Percentiles rank a stretch among this genome's conserved stretches.
Evolutionary conservation across 2,888 invertebrate genomes (phyloP).

Genomic region (Panzeria rudis): DNA sequence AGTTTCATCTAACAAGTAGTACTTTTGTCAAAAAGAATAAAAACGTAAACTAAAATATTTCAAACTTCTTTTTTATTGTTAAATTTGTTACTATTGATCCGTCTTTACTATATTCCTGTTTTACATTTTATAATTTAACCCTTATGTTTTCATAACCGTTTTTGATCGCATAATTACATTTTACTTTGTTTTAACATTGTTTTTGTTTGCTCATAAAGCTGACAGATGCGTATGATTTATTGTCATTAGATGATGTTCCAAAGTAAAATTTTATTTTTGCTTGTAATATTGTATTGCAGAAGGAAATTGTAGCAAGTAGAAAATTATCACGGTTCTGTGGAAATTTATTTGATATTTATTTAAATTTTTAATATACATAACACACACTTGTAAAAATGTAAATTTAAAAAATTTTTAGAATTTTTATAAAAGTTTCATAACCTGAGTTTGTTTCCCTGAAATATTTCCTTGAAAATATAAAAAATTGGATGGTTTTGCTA

Average conservation of each 20-base stretch:
- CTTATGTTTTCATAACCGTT: slow-evolving; percentile 42
- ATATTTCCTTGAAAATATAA: too few species aligned
- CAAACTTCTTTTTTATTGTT: slow-evolving; percentile 38
- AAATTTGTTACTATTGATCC: slow-evolving; percentile 42
- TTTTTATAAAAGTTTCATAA: background rate
- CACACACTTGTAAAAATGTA: background rate
- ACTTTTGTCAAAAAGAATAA: slow-evolving; percentile 23
- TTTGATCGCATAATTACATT: slow-evolving; percentile 33
- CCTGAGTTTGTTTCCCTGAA: too few species aligned
- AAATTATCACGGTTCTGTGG: slow-evolving; percentile 47
- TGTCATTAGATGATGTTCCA: slow-evolving; percentile 54
- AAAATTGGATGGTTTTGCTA: too few species aligned
- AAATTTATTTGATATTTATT: slow-evolving; percentile 23
- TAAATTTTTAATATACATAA: background rate
- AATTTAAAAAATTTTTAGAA: background rate
- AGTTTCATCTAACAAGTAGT: slow-evolving; percentile 45
- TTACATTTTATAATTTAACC: slow-evolving; percentile 29
- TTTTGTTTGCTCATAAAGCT: slow-evolving; percentile 48
- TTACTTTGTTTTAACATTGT: slow-evolving; percentile 5
- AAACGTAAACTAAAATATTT: too few species aligned
- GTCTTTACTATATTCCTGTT: background rate
- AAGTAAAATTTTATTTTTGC: background rate
- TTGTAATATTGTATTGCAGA: slow-evolving; percentile 2
- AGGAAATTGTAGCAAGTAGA: slow-evolving; percentile 54
- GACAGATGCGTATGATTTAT: slow-evolving; percentile 70